Evolutionary conservation across 1,140 invertebrate species (phyloP), one percentile per base, ranked within the genome.

Genomic region (Cephus cinctus): DNA sequence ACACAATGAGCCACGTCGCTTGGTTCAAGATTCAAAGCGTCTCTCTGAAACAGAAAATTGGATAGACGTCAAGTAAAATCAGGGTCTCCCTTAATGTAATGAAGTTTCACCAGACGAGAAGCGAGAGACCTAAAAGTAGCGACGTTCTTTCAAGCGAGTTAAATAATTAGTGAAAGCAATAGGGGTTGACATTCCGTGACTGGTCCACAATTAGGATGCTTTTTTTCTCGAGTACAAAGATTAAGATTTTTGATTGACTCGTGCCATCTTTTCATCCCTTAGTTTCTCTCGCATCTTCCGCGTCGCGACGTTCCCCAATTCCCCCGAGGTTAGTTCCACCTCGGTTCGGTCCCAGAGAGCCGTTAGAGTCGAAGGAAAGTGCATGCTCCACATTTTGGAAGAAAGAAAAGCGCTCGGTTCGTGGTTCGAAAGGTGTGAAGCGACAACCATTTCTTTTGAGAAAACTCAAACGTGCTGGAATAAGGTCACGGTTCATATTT

Each of bases 1-100:
- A 90, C 86, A 61, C 89, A 91, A 71, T 85, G 86, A 8, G 82
- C 81, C 21, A 88, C 85, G 63, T 87, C 88, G 61, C 81, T 86
- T 2, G 88, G 86, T 62, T 89, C 86, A 67, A 91, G 71, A 62
- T 81, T 83, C 38, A 90, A 75, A 12, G 84, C 81, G 63, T 91
- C 88, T 61, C 80, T 83, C 87, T 90, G 84, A 31, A 80, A 84
- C 69, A 60, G 66, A 78, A 60, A 63, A 27, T 36, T 2, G 4
- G 19, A 36, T 3, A 15, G 19, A 15, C 5, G 2, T 36, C 5
- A 36, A n/a, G n/a, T n/a, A n/a, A n/a, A n/a, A 36, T 5, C 8
- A 36, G 12, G 1, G 19, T 12, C 11, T 36, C 19, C 34, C 12
- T 2, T 3, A 5, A 36, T 36, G 9, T 36, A 36, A 36, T 36